phyloP scores from a whole-genome alignment of 92 coral and sea anemone species.

The Actinostola sp. region DNA sequence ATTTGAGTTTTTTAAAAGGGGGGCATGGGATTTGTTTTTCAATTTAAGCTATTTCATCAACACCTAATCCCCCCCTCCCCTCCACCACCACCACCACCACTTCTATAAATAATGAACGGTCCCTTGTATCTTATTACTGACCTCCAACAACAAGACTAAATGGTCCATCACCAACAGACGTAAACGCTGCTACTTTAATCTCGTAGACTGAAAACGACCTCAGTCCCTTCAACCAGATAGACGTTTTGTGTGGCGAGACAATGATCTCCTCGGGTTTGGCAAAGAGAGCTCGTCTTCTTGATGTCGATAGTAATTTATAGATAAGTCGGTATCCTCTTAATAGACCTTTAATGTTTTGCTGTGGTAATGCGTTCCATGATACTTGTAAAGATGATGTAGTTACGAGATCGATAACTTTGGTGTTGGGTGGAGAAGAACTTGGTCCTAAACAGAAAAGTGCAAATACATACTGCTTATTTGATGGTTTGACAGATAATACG shows the following conservation, averaged over 20 bases:
- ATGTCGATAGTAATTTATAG: conserved; percentile 32
- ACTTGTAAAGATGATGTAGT: conserved; percentile 41
- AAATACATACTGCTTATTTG: neutral
- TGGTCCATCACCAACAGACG: conserved; percentile 48
- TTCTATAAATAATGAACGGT: no score
- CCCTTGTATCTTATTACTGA: no score
- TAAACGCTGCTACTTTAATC: conserved; percentile 37
- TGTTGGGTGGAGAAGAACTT: conserved; percentile 33
- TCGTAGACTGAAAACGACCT: conserved; percentile 36
- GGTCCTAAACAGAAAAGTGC: conserved; percentile 39
- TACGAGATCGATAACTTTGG: conserved; percentile 35
- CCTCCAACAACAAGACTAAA: conserved; percentile 21
- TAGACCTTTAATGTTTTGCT: conserved; percentile 46
- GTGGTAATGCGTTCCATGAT: conserved; percentile 55
- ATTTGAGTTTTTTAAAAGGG: no score
- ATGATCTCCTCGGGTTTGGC: neutral
- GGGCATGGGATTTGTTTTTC: no score
- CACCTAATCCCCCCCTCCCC: no score
- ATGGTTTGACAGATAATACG: neutral
- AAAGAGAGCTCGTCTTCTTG: conserved; percentile 9
- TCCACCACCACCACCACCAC: no score
- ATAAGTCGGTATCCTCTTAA: conserved; percentile 42
- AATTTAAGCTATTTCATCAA: no score
- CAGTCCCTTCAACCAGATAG: conserved; percentile 6
- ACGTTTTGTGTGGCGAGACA: neutral